Conservation (phyloP, 1,140 invertebrate genomes). For the Atopsyche davidsoni region DNA sequence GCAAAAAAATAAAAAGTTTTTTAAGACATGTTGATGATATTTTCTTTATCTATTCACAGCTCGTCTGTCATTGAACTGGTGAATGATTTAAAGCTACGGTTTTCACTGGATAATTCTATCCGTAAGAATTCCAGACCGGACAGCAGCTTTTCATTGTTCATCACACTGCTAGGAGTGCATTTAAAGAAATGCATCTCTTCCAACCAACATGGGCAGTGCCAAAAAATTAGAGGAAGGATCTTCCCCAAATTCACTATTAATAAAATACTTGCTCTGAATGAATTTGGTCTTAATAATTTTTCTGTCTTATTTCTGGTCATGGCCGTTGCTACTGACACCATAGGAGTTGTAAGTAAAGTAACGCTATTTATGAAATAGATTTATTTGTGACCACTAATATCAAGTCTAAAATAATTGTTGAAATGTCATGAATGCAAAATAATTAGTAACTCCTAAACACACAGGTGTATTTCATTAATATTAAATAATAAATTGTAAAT, state of each 20-base stretch:
- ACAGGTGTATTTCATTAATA: neutral
- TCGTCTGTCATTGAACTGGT: slow-evolving; percentile 18
- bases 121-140: slow-evolving; percentile 19
- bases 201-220: slow-evolving; percentile 22
- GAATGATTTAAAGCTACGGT: slow-evolving; percentile 18
- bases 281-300: slow-evolving; percentile 26
- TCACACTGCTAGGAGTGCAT: slow-evolving; percentile 20
- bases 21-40: neutral
- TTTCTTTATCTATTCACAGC: slow-evolving; percentile 23
- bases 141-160: slow-evolving; percentile 24
- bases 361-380: too few relatives aligned
- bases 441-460: neutral
- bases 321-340: slow-evolving; percentile 22
- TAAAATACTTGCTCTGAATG: slow-evolving; percentile 27
- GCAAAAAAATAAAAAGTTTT: neutral
- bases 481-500: neutral
- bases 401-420: neutral
- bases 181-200: slow-evolving; percentile 18
- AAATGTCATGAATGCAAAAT: neutral
- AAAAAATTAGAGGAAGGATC: slow-evolving; percentile 28
- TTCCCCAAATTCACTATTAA: slow-evolving; percentile 27
- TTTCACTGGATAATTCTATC: slow-evolving; percentile 12
- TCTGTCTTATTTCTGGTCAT: slow-evolving; percentile 22
- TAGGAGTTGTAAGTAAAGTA: slow-evolving; percentile 22
- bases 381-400: neutral